Base-by-base conservation (phyloP, 2,888 invertebrate species). In the Leucania comma region DNA sequence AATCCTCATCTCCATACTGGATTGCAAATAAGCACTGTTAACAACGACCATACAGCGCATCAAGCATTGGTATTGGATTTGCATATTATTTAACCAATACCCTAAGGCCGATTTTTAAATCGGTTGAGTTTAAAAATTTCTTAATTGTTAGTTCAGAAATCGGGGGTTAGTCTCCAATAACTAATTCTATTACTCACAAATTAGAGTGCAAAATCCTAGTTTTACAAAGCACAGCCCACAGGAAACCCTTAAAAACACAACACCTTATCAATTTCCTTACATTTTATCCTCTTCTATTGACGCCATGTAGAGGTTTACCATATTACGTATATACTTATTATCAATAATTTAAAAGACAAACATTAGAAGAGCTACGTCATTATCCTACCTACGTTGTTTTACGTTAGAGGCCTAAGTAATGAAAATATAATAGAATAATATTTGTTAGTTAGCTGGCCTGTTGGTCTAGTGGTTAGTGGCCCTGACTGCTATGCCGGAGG, bases 1-100 rank as follows among this genome's bases (percentile, higher is more conserved):
- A 79, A 78, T 73, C 50, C 58, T 65, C 74, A 65, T 73, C 61
- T 68, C 61, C n/a, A 50, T 58, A 65, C 48, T 48, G 20, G 29
- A n/a, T 59, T 54, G 8, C 54, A 48, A 51, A 58, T 38, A 35
- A 38, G 12, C 17, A 22, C 66, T 71, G 71, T 20, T 32, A 29
- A 48, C 35, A 42, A 42, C 42, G 17, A 17, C 17, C 42, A 42
- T 42, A 42, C 17, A 42, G 42, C 42, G 14, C 4, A 38, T 42
- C 42, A 42, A 5, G 6, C 17, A 42, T 42, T 42, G 6, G 42
- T 17, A 42, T 6, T 38, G 17, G 20, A 20, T 42, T 42, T 42
- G 42, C 42, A 42, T 42, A 42, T 42, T 20, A 42, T 42, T 42
- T 38, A 38, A 38, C 14, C 38, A 38, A 38, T 38, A 38, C 38